Conservation (phyloP, 1,140 invertebrate genomes). For the Anastrepha obliqua region DNA sequence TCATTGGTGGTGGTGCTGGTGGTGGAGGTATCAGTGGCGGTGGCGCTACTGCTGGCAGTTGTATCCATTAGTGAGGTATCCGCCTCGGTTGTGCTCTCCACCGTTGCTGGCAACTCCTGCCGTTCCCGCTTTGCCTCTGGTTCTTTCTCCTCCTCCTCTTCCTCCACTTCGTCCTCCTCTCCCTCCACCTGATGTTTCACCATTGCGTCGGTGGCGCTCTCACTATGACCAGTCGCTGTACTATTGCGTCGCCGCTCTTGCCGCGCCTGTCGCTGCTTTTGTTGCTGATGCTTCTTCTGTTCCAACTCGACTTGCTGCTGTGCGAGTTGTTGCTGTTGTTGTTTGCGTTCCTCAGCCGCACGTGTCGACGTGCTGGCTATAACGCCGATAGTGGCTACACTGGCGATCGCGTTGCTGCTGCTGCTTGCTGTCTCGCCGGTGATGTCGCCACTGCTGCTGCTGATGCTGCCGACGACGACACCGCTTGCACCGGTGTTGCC, state of each 20-base stretch:
- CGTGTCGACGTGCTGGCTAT: slow-evolving; percentile 47
- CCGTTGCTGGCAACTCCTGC: not conserved
- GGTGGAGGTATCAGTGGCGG: slow-evolving; percentile 6
- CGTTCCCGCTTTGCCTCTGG: not conserved
- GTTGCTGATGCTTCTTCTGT: slow-evolving; percentile 38
- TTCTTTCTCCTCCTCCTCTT: not conserved
- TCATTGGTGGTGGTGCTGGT: not conserved
- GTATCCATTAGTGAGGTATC: slow-evolving; percentile 48
- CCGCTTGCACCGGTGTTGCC: slow-evolving; percentile 52
- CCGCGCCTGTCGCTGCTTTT: slow-evolving; percentile 16
- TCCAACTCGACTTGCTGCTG: slow-evolving; percentile 52
- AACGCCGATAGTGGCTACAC: not conserved
- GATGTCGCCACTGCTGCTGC: slow-evolving; percentile 50
- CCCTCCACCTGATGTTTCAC: not conserved
- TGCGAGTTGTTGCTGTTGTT: slow-evolving; percentile 21
- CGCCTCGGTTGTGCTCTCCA: not conserved
- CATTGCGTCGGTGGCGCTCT: not conserved
- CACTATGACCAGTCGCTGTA: not conserved
- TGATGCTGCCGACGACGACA: slow-evolving; percentile 56
- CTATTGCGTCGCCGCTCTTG: slow-evolving; percentile 47
- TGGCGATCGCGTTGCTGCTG: slow-evolving; percentile 55
- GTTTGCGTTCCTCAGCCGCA: slow-evolving; percentile 30
- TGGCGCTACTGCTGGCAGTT: slow-evolving; percentile 6
- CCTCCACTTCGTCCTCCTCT: not conserved
- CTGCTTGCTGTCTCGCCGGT: slow-evolving; percentile 23